Percentiles rank a stretch among this genome's conserved stretches.
Conservation (phyloP, 2,888 invertebrate species). For the Heliconius ismenius region DNA sequence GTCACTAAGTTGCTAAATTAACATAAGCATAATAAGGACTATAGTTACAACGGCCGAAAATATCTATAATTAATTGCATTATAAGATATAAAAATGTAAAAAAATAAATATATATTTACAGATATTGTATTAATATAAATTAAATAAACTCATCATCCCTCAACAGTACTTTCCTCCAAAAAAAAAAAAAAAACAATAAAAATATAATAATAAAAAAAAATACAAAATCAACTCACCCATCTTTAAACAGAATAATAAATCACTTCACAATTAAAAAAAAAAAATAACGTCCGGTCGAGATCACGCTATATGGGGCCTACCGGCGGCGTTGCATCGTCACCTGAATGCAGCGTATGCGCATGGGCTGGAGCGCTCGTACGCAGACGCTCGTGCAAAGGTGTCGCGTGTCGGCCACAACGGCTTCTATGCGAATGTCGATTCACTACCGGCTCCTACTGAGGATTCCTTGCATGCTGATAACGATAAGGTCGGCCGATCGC, state of each 20-base stretch:
- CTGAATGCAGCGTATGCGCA: slow-evolving; percentile 57
- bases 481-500: slow-evolving; percentile 73
- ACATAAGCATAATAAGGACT: not conserved
- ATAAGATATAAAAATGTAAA: not conserved
- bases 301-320: slow-evolving; percentile 64
- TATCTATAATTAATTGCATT: not conserved
- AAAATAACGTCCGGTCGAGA: slow-evolving; percentile 63
- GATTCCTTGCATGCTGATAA: slow-evolving; percentile 77
- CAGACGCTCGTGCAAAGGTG: slow-evolving; percentile 56
- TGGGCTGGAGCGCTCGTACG: slow-evolving; percentile 48
- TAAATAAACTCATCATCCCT: not conserved
- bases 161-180: not conserved
- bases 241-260: slow-evolving; percentile 51
- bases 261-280: slow-evolving; percentile 66
- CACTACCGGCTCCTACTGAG: slow-evolving; percentile 62
- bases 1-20: slow-evolving; percentile 7
- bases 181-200: not conserved
- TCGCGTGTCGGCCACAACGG: slow-evolving; percentile 76
- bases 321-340: slow-evolving; percentile 74
- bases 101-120: not conserved
- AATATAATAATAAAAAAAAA: not conserved
- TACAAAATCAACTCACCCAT: slow-evolving; percentile 66
- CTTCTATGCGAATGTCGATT: slow-evolving; percentile 77
- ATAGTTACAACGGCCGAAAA: not conserved
- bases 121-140: not conserved